Conservation (phyloP, 2,113 vertebrate species). For the Neoarius graeffei region DNA sequence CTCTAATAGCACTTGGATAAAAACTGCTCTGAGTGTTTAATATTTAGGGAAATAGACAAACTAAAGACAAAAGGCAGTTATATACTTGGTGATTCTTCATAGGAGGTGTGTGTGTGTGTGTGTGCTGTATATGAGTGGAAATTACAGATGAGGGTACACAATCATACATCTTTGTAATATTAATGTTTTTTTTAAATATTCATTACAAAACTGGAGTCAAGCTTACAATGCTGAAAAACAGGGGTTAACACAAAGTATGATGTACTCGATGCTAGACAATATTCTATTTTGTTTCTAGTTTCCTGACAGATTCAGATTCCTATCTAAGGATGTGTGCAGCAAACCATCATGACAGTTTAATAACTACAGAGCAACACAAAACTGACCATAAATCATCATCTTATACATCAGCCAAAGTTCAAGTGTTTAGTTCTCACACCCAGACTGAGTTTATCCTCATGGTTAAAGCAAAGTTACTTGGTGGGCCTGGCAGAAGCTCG, state of each 20-base stretch:
- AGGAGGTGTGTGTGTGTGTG: neutral
- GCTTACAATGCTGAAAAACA: neutral
- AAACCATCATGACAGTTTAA: conserved; percentile 5
- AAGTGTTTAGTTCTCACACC: conserved; percentile 45
- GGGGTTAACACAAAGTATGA: neutral
- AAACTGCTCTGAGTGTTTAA: neutral
- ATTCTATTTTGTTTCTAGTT: neutral
- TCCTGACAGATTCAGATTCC: neutral
- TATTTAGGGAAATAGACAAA: neutral
- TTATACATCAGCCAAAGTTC: neutral
- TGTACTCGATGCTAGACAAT: neutral
- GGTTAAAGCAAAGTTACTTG: conserved; percentile 38
- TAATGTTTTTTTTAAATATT: neutral
- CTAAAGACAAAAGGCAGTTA: neutral
- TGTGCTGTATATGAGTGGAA: neutral
- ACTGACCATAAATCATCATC: conserved; percentile 3
- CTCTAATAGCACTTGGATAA: too few species aligned
- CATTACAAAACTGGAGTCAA: neutral
- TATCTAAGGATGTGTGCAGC: neutral
- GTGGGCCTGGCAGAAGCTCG: conserved; percentile 60
- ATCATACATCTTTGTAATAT: neutral
- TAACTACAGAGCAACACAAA: neutral
- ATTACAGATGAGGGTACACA: neutral
- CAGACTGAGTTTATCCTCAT: conserved; percentile 48
- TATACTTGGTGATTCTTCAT: neutral